A percentile compares a stretch with the other conserved stretches of the same genome.
Evolutionary conservation across 2,113 vertebrate genomes (phyloP).

Genomic region (Muscicapa adusta): DNA sequence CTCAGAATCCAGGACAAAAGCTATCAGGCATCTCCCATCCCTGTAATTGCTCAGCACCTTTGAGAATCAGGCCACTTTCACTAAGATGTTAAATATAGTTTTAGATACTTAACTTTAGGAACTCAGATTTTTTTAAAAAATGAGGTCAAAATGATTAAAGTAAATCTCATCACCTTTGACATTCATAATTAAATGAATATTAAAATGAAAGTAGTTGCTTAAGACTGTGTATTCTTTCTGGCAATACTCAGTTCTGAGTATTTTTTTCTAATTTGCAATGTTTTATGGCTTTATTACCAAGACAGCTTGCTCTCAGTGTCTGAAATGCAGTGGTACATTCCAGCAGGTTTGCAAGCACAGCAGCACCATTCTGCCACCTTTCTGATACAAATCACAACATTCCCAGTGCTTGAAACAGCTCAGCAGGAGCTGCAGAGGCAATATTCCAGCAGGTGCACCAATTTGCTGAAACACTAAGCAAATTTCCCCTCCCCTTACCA

Average conservation of each 20-base stretch:
- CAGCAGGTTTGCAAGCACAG: neutral
- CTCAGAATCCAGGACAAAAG: neutral
- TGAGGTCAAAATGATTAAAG: neutral
- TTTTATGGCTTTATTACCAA: neutral
- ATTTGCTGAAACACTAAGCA: neutral
- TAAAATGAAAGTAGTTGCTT: neutral
- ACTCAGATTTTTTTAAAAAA: neutral
- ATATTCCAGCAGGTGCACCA: neutral
- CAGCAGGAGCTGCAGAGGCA: neutral
- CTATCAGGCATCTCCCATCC: neutral
- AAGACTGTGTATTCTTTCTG: neutral
- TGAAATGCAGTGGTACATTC: neutral
- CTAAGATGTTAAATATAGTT: neutral
- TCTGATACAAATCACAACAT: neutral
- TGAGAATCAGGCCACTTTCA: slow-evolving; percentile 5
- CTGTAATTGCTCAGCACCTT: slow-evolving; percentile 18
- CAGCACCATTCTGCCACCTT: slow-evolving; percentile 22
- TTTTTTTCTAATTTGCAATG: neutral
- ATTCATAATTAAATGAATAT: neutral
- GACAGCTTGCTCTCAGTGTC: neutral
- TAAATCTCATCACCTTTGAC: neutral
- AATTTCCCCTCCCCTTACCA: neutral
- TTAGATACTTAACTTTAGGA: neutral
- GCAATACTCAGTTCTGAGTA: neutral
- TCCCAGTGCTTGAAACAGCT: neutral